Base-by-base conservation (phyloP, 2,888 invertebrate species). In the Pseudococcus viburni region DNA sequence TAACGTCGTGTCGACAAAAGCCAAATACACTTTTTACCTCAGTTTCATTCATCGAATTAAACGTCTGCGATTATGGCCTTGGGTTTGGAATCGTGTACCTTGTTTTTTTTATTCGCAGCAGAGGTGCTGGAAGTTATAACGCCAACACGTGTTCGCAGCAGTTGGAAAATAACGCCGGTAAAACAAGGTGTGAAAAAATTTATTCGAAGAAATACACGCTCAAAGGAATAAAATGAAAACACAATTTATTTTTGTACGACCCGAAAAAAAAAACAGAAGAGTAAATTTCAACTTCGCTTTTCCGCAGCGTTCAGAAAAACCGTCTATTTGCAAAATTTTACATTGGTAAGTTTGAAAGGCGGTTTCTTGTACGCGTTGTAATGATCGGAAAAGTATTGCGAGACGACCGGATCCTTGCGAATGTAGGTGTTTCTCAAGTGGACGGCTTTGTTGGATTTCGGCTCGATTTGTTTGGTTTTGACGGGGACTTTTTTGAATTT, bases 351-450 rank as follows among this genome's bases (percentile, higher is more conserved):
- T 39, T 39, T 88, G 9, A 88, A 88, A 19, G 88, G 88, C n/a
- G 88, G 88, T 39, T 88, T 88, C 19, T 83, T 80, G 55, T 83
- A 80, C 22, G 19, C 59, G 83, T 83, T 88, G 33, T n/a, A 88
- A 42, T 88, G 88, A 51, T 88, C 88, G 19, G 88, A 88, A 42
- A 88, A 88, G 39, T 88, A 88, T 48, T 88, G 80, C 15, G 88
- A 88, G 6, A 88, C 88, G 6, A 88, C n/a, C 26, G 88, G 88
- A 48, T 88, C 80, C 26, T 77, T 77, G 11, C 88, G 46, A 77
- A 88, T 88, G 59, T 55, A 88, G 11, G 48, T 55, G n/a, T 55
- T 48, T 8, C 88, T 77, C 6, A 88, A 39, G 39, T 83, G 33
- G 7, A 88, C 51, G 12, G 88, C 39, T n/a, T 48, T 77, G 33